Evolutionary conservation across 2,113 vertebrate species (phyloP).

Genomic region (Anhinga rufa): DNA sequence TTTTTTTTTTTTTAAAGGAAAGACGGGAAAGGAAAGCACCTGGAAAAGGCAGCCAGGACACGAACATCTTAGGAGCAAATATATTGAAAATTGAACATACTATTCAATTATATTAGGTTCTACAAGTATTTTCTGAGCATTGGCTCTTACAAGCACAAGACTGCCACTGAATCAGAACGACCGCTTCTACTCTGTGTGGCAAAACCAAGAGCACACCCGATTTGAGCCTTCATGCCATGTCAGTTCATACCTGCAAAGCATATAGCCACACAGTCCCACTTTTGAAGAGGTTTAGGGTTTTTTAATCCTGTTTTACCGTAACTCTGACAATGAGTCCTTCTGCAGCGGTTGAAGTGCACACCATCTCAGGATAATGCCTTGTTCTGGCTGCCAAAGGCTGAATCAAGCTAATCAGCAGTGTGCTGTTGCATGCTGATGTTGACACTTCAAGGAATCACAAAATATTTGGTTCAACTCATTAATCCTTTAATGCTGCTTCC

Average conservation of each 20-base stretch:
- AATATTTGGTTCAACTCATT: conserved; percentile 9
- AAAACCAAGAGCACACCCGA: background rate
- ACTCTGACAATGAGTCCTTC: background rate
- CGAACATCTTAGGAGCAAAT: background rate
- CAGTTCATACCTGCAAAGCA: background rate
- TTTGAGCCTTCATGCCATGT: background rate
- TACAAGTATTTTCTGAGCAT: background rate
- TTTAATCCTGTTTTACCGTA: background rate
- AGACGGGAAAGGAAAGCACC: background rate
- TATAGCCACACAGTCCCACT: background rate
- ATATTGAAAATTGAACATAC: background rate
- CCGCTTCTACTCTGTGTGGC: fast-evolving
- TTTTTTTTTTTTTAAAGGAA: background rate
- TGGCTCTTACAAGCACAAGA: background rate
- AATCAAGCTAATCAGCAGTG: background rate
- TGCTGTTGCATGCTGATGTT: background rate
- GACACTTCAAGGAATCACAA: conserved; percentile 5
- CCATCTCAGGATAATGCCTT: background rate
- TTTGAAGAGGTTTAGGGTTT: background rate
- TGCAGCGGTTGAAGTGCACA: background rate
- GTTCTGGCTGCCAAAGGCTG: background rate
- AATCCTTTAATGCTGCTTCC: conserved; percentile 21
- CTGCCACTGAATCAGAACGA: background rate
- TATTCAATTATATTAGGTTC: background rate
- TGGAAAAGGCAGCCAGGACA: background rate